Evolutionary conservation across 2,113 vertebrate genomes (phyloP), one percentile per base, ranked within the genome.

Genomic region (Etia nguti): DNA sequence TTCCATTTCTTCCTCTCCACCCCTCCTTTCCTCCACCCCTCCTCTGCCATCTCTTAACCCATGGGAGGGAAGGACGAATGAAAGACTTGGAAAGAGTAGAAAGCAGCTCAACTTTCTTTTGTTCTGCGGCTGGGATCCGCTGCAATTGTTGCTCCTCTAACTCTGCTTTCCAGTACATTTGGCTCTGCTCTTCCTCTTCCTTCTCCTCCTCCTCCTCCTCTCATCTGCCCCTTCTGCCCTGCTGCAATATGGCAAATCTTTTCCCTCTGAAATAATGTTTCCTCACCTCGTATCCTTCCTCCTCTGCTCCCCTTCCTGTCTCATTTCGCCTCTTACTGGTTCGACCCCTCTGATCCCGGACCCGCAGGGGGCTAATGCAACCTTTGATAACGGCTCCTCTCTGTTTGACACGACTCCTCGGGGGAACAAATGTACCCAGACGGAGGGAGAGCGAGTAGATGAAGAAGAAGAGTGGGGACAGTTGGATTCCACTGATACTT

Each of bases 351-450:
- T 91, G 89, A 90, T 93, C 88, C 82, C 0, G 8, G 18, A 55
- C 31, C 86, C 81, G 12, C 6, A 2, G 65, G 86, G 87, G 43
- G 31, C 13, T 10, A 65, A 70, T 55, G 3, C 80, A 81, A 86
- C 79, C 87, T 93, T 88, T 92, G 89, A 92, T 88, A 91, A 85
- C 79, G 43, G 88, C 85, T 77, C 57, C 65, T 88, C 57, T 82
- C 82, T 55, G 80, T 86, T 86, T 62, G 82, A 83, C 90, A 81
- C 2, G 80, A 75, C 62, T 85, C 79, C 90, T 81, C 1, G 36
- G 55, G 83, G 92, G 86, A 20, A 70, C 5, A 4, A 59, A 34
- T 80, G 88, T 80, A 79, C 80, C 56, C 85, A 70, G 80, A 43
- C 52, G 8, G 24, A 84, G 34, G 77, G 50, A 56, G 48, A 20